phyloP scores from a whole-genome alignment of 2,113 vertebrate species.

The Oophaga pumilio region DNA sequence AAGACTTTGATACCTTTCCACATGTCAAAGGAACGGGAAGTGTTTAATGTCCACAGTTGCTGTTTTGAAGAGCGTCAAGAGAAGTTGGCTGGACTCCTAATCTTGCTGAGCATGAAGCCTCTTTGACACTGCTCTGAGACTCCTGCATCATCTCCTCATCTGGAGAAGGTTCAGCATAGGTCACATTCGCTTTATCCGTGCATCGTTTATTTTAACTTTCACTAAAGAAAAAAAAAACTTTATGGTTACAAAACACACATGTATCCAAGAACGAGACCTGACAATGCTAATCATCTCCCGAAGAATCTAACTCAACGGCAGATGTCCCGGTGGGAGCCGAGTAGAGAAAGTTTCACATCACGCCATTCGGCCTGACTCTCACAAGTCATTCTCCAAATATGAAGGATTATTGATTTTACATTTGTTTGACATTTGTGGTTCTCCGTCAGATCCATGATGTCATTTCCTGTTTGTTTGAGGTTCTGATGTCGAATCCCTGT shows the following conservation, averaged over 20 bases:
- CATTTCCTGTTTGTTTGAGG: conserved; percentile 28
- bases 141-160: conserved; percentile 31
- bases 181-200: conserved; percentile 11
- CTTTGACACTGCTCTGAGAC: conserved; percentile 1
- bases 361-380: neutral
- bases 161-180: conserved; percentile 36
- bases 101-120: conserved; percentile 35
- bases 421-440: conserved; percentile 36
- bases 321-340: neutral
- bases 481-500: neutral
- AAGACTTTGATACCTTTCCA: conserved; percentile 39
- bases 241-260: conserved; percentile 28
- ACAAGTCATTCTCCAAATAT: neutral
- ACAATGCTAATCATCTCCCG: conserved; percentile 21
- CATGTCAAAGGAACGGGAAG: conserved; percentile 27
- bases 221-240: neutral
- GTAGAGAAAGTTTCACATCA: neutral
- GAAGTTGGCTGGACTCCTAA: conserved; percentile 27
- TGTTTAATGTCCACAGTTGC: conserved; percentile 50
- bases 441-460: conserved; percentile 10
- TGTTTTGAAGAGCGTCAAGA: conserved; percentile 41
- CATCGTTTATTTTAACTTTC: conserved; percentile 50
- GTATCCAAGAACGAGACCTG: conserved; percentile 14
- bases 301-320: neutral
- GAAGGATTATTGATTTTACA: conserved; percentile 36